Evolutionary conservation across 2,797 vertebrate species (phyloP).

Genomic region (Phrynocephalus vlangalii): DNA sequence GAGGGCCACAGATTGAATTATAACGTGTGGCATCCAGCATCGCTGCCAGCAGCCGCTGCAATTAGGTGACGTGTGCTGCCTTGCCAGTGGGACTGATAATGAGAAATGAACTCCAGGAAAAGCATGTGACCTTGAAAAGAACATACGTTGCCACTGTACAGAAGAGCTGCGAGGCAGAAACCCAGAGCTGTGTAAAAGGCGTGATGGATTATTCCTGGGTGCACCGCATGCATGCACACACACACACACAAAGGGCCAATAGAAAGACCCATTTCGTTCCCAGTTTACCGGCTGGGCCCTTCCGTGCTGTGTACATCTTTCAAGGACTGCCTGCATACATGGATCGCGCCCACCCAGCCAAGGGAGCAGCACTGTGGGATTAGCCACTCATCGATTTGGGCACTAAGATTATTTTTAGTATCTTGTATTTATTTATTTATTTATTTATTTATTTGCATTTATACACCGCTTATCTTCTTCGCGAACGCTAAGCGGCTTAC

Average conservation of each 20-base stretch:
- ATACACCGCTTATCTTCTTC: too few relatives aligned
- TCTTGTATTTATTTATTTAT: too few relatives aligned
- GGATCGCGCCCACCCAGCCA: background rate
- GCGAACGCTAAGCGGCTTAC: too few relatives aligned
- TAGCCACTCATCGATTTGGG: background rate
- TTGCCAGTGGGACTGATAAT: slow-evolving; percentile 16
- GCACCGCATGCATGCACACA: background rate
- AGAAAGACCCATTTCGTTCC: background rate
- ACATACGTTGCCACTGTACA: background rate
- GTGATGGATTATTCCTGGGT: background rate
- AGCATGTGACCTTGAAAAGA: background rate
- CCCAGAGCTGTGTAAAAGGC: background rate
- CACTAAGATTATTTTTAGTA: too few relatives aligned
- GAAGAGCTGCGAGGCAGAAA: background rate
- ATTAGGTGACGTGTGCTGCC: slow-evolving; percentile 1
- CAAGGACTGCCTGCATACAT: background rate
- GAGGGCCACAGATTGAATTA: slow-evolving; percentile 30
- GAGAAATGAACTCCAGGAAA: slow-evolving; percentile 18
- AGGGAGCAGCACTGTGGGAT: background rate
- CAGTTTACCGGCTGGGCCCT: background rate
- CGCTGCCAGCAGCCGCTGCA: background rate
- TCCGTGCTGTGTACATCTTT: background rate
- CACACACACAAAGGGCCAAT: too few relatives aligned
- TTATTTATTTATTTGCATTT: too few relatives aligned
- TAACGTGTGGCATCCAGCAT: slow-evolving; percentile 2